Evolutionary conservation across 37 sponge, comb jelly and placozoan species (phyloP).

Genomic region (Chondrilla cf. caribensis): DNA sequence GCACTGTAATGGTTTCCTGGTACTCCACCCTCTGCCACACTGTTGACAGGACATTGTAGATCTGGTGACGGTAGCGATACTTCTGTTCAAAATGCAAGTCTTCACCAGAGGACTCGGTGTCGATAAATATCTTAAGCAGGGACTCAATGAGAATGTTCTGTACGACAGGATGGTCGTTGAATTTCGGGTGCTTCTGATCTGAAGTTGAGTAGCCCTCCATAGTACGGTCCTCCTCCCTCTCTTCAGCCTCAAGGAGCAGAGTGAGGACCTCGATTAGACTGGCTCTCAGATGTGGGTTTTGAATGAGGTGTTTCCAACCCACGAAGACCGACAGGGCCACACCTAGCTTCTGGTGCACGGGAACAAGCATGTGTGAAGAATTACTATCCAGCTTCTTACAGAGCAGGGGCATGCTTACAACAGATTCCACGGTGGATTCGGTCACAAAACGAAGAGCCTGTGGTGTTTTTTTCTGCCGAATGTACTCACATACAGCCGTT

Average conservation of each 20-base stretch:
- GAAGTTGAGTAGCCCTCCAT: neutral
- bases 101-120: slow-evolving; percentile 87
- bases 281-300: slow-evolving; percentile 84
- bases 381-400: neutral
- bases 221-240: neutral
- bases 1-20: slow-evolving; percentile 36
- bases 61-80: slow-evolving; percentile 86
- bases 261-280: slow-evolving; percentile 59
- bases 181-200: neutral
- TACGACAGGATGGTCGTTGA: slow-evolving; percentile 13
- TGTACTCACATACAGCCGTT: neutral
- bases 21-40: slow-evolving; percentile 68
- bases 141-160: slow-evolving; percentile 37
- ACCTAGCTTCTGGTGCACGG: neutral
- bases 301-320: slow-evolving; percentile 48
- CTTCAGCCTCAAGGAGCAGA: neutral
- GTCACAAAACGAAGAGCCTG: neutral
- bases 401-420: neutral
- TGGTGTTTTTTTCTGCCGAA: neutral
- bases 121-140: slow-evolving; percentile 76
- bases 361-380: neutral
- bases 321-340: neutral
- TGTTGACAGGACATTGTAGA: slow-evolving; percentile 76
- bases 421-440: neutral
- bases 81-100: slow-evolving; percentile 89